Evolutionary conservation across 30 jellyfish, hydroid and myxozoan genomes (phyloP).

Genomic region (Hydra vulgaris): DNA sequence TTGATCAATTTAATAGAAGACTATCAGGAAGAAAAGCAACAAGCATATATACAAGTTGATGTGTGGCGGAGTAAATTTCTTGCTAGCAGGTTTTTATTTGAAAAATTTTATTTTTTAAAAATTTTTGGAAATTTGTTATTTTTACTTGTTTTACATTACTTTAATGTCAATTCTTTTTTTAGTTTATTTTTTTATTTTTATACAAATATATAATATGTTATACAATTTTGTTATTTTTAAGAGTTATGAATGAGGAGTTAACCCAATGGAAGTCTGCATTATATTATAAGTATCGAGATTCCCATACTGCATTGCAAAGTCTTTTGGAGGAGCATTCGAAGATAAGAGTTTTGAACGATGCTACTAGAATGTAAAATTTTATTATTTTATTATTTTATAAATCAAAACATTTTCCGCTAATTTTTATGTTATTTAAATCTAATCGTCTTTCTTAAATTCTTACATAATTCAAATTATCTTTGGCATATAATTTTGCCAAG

Average conservation of each 20-base stretch:
- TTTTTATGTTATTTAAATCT: too few relatives aligned
- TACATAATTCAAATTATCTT: too few relatives aligned
- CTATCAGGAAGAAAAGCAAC: slow-evolving; percentile 53
- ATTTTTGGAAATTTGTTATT: neutral
- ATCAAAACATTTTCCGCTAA: too few relatives aligned
- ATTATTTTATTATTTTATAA: neutral
- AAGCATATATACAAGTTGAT: slow-evolving; percentile 48
- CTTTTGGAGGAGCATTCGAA: slow-evolving; percentile 64
- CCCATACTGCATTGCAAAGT: slow-evolving; percentile 64
- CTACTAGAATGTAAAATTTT: slow-evolving; percentile 14
- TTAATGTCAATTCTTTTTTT: neutral
- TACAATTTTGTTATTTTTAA: too few relatives aligned
- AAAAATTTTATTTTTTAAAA: neutral
- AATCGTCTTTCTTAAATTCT: too few relatives aligned
- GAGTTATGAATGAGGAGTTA: slow-evolving; percentile 77
- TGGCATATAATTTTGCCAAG: too few relatives aligned
- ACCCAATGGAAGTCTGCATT: slow-evolving; percentile 69
- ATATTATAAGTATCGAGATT: slow-evolving; percentile 54
- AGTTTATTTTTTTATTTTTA: too few relatives aligned
- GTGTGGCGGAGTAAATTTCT: slow-evolving; percentile 82
- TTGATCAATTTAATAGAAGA: slow-evolving; percentile 37
- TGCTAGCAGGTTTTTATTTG: slow-evolving; percentile 50
- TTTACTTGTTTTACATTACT: neutral
- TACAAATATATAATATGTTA: too few relatives aligned
- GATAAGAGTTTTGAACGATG: slow-evolving; percentile 23